These are phyloP conservation scores for Epicampocera succincta DNA, from an alignment of 2,888 invertebrate genomes.

Conservation along the genomic window DNA sequence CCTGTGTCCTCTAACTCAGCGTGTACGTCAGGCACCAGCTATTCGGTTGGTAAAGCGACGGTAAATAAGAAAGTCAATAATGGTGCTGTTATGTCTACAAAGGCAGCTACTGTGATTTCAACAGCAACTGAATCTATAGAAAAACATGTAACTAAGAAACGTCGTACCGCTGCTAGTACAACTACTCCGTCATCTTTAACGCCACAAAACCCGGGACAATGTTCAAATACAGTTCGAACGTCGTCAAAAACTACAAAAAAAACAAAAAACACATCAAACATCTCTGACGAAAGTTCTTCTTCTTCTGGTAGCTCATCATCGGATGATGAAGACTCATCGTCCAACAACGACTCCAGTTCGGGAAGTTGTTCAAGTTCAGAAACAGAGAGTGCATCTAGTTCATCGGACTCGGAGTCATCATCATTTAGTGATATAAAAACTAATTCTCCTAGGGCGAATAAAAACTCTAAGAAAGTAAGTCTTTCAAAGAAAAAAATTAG, in stretches of 20 bases:
- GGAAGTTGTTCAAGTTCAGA: slow-evolving; percentile 72
- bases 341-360: slow-evolving; percentile 74
- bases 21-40: slow-evolving; percentile 41
- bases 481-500: slow-evolving; percentile 77
- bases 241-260: slow-evolving; percentile 46
- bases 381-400: slow-evolving; percentile 72
- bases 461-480: slow-evolving; percentile 70
- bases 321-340: slow-evolving; percentile 76
- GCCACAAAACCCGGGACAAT: slow-evolving; percentile 59
- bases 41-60: slow-evolving; percentile 48
- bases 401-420: slow-evolving; percentile 72
- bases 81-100: slow-evolving; percentile 75
- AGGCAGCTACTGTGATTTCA: slow-evolving; percentile 48
- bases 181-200: slow-evolving; percentile 50
- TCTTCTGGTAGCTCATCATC: slow-evolving; percentile 78
- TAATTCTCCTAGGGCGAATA: slow-evolving; percentile 70
- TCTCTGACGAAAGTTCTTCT: slow-evolving; percentile 73
- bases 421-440: slow-evolving; percentile 71
- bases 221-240: slow-evolving; percentile 70
- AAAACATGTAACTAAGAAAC: slow-evolving; percentile 54
- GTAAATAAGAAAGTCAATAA: slow-evolving; percentile 80
- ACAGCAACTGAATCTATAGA: slow-evolving; percentile 18
- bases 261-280: slow-evolving; percentile 36
- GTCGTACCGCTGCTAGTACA: slow-evolving; percentile 66
- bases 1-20: slow-evolving; percentile 43